Evolutionary conservation across 2,113 vertebrate genomes (phyloP).

Genomic region (Emydocephalus ijimae): DNA sequence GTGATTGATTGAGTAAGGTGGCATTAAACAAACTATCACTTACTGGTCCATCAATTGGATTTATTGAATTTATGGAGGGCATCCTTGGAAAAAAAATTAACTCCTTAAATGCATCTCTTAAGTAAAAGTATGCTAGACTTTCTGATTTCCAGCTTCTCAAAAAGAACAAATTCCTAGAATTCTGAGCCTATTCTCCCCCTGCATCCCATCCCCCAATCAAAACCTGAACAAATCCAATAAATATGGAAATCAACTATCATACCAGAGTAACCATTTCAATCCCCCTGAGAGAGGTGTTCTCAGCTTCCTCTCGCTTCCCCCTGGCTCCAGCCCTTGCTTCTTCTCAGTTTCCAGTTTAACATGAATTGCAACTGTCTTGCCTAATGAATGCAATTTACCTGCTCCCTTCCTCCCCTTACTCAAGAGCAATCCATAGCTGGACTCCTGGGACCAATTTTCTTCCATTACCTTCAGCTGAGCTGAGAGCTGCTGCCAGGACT

Average conservation of each 20-base stretch:
- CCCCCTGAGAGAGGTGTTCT: not conserved
- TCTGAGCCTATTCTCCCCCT: not conserved
- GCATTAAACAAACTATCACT: not conserved
- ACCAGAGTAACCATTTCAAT: not conserved
- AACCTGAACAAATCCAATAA: not conserved
- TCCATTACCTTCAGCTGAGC: slow-evolving; percentile 46
- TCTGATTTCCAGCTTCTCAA: not conserved
- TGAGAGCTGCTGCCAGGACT: slow-evolving; percentile 34
- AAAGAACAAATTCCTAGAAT: not conserved
- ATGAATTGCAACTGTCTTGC: slow-evolving; percentile 23
- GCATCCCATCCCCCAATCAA: not conserved
- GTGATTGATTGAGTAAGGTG: not conserved
- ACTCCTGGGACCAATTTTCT: slow-evolving; percentile 50
- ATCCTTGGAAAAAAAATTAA: not conserved
- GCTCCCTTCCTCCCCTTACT: slow-evolving; percentile 15
- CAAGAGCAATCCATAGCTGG: slow-evolving; percentile 34
- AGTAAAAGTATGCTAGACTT: not conserved
- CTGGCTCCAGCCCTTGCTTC: not conserved
- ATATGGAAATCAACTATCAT: slow-evolving; percentile 14
- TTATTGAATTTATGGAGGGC: not conserved
- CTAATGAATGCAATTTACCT: slow-evolving; percentile 40
- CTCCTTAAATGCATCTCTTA: not conserved
- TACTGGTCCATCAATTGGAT: not conserved
- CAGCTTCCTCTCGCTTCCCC: not conserved
- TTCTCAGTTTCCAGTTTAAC: not conserved